Conservation (phyloP, 2,888 invertebrate species). For the Leptinotarsa juncta region DNA sequence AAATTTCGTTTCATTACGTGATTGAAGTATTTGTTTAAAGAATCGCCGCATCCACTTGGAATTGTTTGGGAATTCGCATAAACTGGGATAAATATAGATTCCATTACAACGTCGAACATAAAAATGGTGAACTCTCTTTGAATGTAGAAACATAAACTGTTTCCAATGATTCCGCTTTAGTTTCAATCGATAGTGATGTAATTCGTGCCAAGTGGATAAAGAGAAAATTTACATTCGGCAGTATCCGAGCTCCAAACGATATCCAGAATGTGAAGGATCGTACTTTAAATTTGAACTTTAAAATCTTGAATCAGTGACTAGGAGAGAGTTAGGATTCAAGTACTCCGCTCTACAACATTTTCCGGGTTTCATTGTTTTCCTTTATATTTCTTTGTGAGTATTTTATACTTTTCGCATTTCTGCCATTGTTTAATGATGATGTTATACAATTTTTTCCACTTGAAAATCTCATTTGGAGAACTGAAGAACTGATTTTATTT, state of each 20-base stretch:
- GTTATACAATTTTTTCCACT: too few species aligned
- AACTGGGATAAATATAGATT: conserved; percentile 13
- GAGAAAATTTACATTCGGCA: conserved; percentile 4
- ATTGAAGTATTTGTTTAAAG: conserved; percentile 20
- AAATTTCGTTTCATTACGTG: conserved; percentile 1
- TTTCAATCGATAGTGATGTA: conserved; percentile 12
- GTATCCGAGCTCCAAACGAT: not conserved
- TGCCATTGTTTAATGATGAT: not conserved
- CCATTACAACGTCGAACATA: not conserved
- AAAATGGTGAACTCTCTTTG: conserved; percentile 13
- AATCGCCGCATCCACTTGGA: conserved; percentile 11
- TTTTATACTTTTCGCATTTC: not conserved
- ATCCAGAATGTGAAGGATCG: not conserved
- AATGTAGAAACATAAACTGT: conserved; percentile 8
- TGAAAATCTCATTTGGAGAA: too few species aligned
- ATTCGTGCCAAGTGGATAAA: conserved; percentile 13
- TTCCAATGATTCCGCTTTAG: conserved; percentile 13
- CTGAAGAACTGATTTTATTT: too few species aligned
- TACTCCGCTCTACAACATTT: not conserved
- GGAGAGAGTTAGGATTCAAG: not conserved
- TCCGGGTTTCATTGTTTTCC: not conserved
- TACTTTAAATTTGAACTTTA: conserved; percentile 1
- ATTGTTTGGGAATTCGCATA: conserved; percentile 9
- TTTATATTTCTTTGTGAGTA: too few species aligned
- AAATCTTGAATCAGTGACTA: not conserved